Conservation (phyloP, 1,140 invertebrate genomes). For the Drosophila kanapiae region DNA sequence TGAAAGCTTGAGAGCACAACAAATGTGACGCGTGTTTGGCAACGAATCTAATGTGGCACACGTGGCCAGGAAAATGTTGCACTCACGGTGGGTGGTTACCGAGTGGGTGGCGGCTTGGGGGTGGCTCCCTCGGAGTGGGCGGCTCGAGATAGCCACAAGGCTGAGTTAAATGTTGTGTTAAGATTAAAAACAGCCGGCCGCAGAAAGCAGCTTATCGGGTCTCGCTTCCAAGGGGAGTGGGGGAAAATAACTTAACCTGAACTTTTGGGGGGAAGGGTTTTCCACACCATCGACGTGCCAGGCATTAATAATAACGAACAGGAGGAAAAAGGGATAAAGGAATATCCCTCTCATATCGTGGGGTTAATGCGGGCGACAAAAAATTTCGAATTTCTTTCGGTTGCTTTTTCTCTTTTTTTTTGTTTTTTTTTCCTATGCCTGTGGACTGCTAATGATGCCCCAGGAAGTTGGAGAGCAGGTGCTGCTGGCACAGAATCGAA, state of each 20-base stretch:
- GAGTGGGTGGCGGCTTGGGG: conserved; percentile 40
- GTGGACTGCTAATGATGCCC: conserved; percentile 75
- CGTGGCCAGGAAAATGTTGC: conserved; percentile 59
- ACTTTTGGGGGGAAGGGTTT: conserved; percentile 54
- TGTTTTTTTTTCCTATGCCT: conserved; percentile 43
- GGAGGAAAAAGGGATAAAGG: conserved; percentile 14
- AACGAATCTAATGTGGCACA: conserved; percentile 81
- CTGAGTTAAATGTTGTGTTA: conserved; percentile 83
- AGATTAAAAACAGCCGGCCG: conserved; percentile 75
- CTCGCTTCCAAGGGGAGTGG: conserved; percentile 1
- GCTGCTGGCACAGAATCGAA: conserved; percentile 43
- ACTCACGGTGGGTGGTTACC: conserved; percentile 56
- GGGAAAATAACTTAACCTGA: conserved; percentile 13
- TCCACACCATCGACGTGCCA: conserved; percentile 60
- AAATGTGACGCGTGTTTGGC: conserved; percentile 68
- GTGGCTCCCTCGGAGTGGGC: background rate
- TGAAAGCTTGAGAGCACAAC: conserved; percentile 29
- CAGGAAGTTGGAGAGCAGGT: conserved; percentile 69
- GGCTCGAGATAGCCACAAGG: conserved; percentile 57
- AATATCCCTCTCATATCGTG: conserved; percentile 3
- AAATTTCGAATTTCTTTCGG: conserved; percentile 25
- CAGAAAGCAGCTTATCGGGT: conserved; percentile 76
- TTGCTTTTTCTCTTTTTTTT: conserved; percentile 3
- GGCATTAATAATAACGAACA: conserved; percentile 58
- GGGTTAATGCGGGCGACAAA: conserved; percentile 64